Base-by-base conservation (phyloP, 1,140 invertebrate species). In the Saxidomus purpurata region DNA sequence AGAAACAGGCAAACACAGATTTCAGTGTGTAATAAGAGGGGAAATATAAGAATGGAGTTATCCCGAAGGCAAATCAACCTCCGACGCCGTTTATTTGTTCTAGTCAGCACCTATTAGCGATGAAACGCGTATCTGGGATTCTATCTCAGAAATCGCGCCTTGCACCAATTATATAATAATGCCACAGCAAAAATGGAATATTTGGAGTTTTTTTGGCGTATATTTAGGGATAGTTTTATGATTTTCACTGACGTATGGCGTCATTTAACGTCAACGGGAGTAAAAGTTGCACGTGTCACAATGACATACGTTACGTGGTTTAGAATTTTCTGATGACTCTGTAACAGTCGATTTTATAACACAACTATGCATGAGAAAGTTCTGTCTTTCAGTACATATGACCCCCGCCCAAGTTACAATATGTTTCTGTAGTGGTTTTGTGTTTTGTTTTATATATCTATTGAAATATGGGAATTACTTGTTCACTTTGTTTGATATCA, bases 81-180 rank as follows among this genome's bases (percentile, higher is more conserved):
- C 28, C 52, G 31, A 17, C 61, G 11, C 22, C 34, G 83, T 85
- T 85, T 85, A 85, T 85, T 85, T 85, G 43, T 85, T 74, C 38
- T 71, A 85, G 49, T 85, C 83, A 85, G 49, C 83, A 19, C 25
- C 47, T 52, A 85, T 85, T 85, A 85, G 28, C 34, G 1, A 25
- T 55, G 31, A 25, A 34, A 38, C 3, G 25, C 15, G n/a, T 85
- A 85, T 85, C 63, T 74, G 17, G 11, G 6, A 17, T 52, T 34
- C n/a, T 25, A 74, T 74, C 69, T 71, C 31, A 38, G 19, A 36
- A 74, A 52, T 25, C 25, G 31, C 38, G 83, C 28, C 67, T 85
- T 85, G 83, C 17, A 49, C n/a, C 40, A 55, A 85, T 85, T 85
- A 85, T 85, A 52, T 71, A 74, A 85, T 52, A 76, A 52, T 74